Evolutionary conservation across 2,113 vertebrate species (phyloP), one percentile per base, ranked within the genome.

Genomic region (Seriola quinqueradiata): DNA sequence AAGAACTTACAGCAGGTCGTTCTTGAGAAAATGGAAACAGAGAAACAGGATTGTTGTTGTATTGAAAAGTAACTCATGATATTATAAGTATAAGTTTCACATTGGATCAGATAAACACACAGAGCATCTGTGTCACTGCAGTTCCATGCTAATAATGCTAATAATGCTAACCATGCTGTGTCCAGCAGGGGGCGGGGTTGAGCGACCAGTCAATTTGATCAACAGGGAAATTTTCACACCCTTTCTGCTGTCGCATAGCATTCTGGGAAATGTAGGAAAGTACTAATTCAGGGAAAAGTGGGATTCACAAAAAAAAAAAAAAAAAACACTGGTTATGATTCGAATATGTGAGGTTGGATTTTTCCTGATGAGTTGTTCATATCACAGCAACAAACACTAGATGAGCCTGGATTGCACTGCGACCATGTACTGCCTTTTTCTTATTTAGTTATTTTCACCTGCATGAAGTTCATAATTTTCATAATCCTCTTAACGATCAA

Each of bases 361-460:
- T 82, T 79, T 82, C 75, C 78, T 72, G 0, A 17, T 28, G 8
- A 60, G 0, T 54, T 58, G 4, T 64, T 85, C 36, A 46, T 25
- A 60, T 81, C 69, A 4, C 25, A 17, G 16, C 34, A 64, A 8
- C 58, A 11, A 78, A 87, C 70, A 74, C 66, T 71, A 77, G n/a
- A 25, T 64, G 25, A 1, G 17, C 73, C 66, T 78, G 38, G 28
- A 78, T 34, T 48, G 64, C 83, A 58, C 84, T 70, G 73, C 71
- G 2, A 79, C 85, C 87, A 50, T 70, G 32, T 85, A 19, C 82
- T 88, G 85, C 85, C 87, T 85, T 77, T 77, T 50, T 58, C 77
- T 57, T 63, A 1, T 60, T 54, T 34, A 40, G 0, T 73, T 73
- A 3, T 34, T 80, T 79, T 36, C 67, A 68, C 52, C 63, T 82